Conservation (phyloP, 2,888 invertebrate species). For the Acleris sparsana region DNA sequence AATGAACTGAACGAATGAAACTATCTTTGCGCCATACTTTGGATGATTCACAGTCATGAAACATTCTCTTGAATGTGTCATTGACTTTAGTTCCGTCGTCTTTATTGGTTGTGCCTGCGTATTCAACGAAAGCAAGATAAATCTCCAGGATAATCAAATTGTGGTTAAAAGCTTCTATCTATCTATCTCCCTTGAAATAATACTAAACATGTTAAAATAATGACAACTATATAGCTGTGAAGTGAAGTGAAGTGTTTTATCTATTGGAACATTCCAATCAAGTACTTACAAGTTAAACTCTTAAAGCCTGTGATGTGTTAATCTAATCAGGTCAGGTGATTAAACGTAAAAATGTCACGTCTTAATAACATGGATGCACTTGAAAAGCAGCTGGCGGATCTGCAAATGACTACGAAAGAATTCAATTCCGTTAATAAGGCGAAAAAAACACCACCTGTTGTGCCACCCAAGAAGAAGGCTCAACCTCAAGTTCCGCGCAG, state of each 20-base stretch:
- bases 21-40: background rate
- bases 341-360: conserved; percentile 60
- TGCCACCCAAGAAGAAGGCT: conserved; percentile 91
- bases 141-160: conserved; percentile 1
- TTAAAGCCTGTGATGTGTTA: conserved; percentile 30
- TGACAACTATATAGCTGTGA: background rate
- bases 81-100: conserved; percentile 27
- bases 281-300: conserved; percentile 19
- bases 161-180: background rate
- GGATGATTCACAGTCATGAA: conserved; percentile 31
- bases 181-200: background rate
- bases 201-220: background rate
- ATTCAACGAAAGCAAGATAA: background rate
- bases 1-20: background rate
- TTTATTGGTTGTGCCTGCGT: conserved; percentile 4
- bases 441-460: conserved; percentile 89
- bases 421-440: conserved; percentile 57
- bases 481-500: conserved; percentile 89
- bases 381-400: conserved; percentile 87
- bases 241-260: conserved; percentile 1
- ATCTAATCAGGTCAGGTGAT: conserved; percentile 30
- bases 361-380: conserved; percentile 85
- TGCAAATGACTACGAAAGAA: conserved; percentile 84
- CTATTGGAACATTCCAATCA: conserved; percentile 23
- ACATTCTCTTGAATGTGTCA: conserved; percentile 36